A percentile compares a stretch with the other conserved stretches of the same genome.
phyloP scores from a whole-genome alignment of 1,140 invertebrate genomes.

The Anoplolepis gracilipes region DNA sequence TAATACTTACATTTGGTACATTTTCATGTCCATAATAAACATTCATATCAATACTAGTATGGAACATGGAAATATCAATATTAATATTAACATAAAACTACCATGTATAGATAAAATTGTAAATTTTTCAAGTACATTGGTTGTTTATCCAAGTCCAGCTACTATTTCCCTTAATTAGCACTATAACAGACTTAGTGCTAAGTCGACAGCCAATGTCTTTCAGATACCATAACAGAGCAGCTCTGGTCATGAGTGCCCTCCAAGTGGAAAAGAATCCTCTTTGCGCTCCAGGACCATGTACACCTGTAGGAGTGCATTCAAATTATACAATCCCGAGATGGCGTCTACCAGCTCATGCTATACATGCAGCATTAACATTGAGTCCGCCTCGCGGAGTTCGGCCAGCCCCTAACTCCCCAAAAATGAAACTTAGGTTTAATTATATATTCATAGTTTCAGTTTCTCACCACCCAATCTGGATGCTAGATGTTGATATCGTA shows the following conservation, averaged over 20 bases:
- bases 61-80: neutral
- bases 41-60: conserved; percentile 19
- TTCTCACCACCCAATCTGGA: conserved; percentile 80
- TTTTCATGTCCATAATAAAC: neutral
- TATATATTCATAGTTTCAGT: conserved; percentile 80
- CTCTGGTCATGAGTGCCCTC: conserved; percentile 96
- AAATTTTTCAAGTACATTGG: neutral
- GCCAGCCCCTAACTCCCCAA: conserved; percentile 92
- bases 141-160: conserved; percentile 16
- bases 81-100: conserved; percentile 26
- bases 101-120: neutral
- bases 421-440: conserved; percentile 95
- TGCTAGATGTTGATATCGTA: conserved; percentile 82
- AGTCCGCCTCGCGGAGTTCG: conserved; percentile 84
- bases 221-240: conserved; percentile 96
- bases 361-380: conserved; percentile 86
- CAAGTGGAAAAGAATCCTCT: conserved; percentile 97
- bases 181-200: conserved; percentile 74
- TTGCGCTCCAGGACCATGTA: conserved; percentile 92
- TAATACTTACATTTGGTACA: neutral
- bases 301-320: conserved; percentile 83
- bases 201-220: conserved; percentile 83
- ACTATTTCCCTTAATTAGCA: conserved; percentile 59
- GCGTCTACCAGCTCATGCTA: conserved; percentile 86
- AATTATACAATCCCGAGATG: conserved; percentile 84